Base-by-base conservation (phyloP, 2,113 vertebrate species). In the Meriones unguiculatus region DNA sequence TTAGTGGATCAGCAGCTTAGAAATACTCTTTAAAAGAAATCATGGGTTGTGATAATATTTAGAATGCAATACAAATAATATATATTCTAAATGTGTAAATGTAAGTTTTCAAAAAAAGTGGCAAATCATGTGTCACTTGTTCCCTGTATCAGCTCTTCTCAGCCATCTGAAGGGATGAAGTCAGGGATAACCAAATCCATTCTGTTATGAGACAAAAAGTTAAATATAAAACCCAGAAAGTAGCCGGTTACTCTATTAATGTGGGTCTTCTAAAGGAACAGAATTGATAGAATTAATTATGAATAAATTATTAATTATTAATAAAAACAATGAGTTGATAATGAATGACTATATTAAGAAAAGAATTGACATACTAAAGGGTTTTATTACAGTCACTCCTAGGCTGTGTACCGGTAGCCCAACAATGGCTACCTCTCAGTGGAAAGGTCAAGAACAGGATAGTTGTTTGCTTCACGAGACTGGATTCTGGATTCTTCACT, bases 11-110 rank as follows among this genome's bases (percentile, higher is more conserved):
- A 84, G 7, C 25, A 95, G 17, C 50, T 94, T 90, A n/a, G 85
- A 82, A 67, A 67, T 30, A 22, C n/a, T 95, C 35, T 64, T 90
- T 54, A 76, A 91, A 91, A 59, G 32, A 90, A 62, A 91, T 18
- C 46, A 8, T 59, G 22, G 20, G 64, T 89, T 76, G 67, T 87
- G 13, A 65, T 91, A 89, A 69, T 75, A 93, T 85, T 91, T 87
- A 94, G 64, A 73, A 89, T 91, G 28, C 5, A 87, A 91, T 57
- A 59, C n/a, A 76, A 80, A 80, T 57, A 89, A 59, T 54, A 54
- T 52, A 52, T 18, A 32, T 54, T 75, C 41, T 78, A 52, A 78
- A 52, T 52, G 35, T 50, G 3, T 52, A 62, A 38, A 59, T 13
- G 12, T 59, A 82, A 38, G 28, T 81, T 62, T 72, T 76, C 30